Conservation (phyloP, 2,797 vertebrate genomes). For the Chelon labrosus region DNA sequence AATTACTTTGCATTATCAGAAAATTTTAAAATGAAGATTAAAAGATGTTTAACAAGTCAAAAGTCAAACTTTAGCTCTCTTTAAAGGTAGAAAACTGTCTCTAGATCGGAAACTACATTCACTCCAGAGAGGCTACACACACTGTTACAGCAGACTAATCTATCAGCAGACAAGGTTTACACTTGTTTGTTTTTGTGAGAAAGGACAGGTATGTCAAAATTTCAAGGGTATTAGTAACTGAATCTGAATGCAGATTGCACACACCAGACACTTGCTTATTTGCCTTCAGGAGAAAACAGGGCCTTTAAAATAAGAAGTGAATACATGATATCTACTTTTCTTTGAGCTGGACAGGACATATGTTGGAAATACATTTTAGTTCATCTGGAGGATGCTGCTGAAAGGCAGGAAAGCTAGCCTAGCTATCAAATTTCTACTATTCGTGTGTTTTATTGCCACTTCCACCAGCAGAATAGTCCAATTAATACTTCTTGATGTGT, state of each 20-base stretch:
- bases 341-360: no score
- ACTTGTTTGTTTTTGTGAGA: neutral
- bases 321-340: constrained; percentile 12
- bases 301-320: constrained; percentile 17
- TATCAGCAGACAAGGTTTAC: neutral
- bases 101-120: neutral
- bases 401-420: neutral
- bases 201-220: neutral
- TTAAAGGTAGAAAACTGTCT: neutral
- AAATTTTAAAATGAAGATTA: no score
- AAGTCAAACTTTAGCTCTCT: no score
- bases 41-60: no score
- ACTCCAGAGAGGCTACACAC: neutral
- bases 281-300: constrained; percentile 3
- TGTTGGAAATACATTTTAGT: no score
- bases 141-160: neutral
- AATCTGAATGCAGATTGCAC: constrained; percentile 42
- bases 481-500: constrained; percentile 13
- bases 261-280: constrained; percentile 11
- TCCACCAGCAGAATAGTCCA: constrained; percentile 8
- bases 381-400: neutral
- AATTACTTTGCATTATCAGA: neutral
- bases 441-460: neutral
- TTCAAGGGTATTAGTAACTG: constrained; percentile 36
- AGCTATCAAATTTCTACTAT: neutral